Conservation (phyloP, 2,888 invertebrate species). For the Lamellibrachia columna region DNA sequence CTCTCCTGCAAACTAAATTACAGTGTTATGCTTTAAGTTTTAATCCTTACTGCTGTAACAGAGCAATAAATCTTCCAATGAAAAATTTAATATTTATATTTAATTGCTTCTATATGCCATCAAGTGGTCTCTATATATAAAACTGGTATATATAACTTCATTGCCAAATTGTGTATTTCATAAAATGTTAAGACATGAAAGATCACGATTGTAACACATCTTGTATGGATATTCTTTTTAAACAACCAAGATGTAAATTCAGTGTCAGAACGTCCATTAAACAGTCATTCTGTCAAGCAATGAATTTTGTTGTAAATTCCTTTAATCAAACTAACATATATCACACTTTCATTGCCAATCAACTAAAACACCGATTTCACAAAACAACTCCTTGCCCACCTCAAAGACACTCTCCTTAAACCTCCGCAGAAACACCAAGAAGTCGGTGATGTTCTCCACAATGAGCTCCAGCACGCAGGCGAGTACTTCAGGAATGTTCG, state of each 20-base stretch:
- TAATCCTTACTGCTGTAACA: too few species aligned
- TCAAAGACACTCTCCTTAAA: conserved; percentile 61
- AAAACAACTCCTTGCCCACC: conserved; percentile 44
- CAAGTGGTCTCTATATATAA: neutral
- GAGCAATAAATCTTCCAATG: too few species aligned
- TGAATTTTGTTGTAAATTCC: too few species aligned
- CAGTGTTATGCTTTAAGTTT: neutral
- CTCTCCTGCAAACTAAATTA: conserved; percentile 49
- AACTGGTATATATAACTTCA: neutral
- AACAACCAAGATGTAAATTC: neutral
- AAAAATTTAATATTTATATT: too few species aligned
- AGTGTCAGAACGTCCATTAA: neutral
- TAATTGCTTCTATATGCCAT: too few species aligned
- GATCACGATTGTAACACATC: neutral
- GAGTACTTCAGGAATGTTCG: conserved; percentile 52
- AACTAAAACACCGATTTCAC: neutral
- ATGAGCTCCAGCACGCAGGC: conserved; percentile 87
- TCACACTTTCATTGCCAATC: neutral
- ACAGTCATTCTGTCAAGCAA: too few species aligned
- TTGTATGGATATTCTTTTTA: too few species aligned
- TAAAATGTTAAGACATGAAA: neutral
- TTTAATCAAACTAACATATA: neutral
- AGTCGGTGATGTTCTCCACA: conserved; percentile 85
- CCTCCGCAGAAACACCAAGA: conserved; percentile 74
- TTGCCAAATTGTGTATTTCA: neutral